Evolutionary conservation across 2,888 invertebrate genomes (phyloP).

Genomic region (Clivina fossor): DNA sequence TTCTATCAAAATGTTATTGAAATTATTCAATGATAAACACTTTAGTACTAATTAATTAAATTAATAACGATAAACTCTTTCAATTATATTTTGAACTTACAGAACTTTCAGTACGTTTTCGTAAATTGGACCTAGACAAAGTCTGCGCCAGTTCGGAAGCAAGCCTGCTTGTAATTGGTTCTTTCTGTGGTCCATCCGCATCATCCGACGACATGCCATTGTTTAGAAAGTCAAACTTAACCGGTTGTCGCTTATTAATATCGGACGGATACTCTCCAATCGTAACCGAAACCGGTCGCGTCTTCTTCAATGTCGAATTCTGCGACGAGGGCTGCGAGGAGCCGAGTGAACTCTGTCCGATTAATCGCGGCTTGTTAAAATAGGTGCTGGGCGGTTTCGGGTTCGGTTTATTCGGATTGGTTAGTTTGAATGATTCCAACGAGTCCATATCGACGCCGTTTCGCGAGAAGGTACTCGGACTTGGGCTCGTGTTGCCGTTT

Average conservation of each 20-base stretch:
- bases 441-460: constrained; percentile 73
- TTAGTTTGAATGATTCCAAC: constrained; percentile 72
- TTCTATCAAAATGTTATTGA: too few species aligned
- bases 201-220: constrained; percentile 52
- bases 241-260: constrained; percentile 63
- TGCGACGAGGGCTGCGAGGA: constrained; percentile 41
- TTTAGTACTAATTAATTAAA: too few species aligned
- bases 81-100: too few species aligned
- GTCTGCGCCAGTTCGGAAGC: constrained; percentile 76
- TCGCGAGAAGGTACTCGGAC: constrained; percentile 43
- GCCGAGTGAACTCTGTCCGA: constrained; percentile 44
- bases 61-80: too few species aligned
- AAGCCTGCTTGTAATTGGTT: constrained; percentile 65
- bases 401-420: constrained; percentile 62
- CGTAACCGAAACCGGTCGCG: constrained; percentile 67
- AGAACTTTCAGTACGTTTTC: constrained; percentile 69
- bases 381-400: constrained; percentile 72
- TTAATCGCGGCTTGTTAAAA: constrained; percentile 57
- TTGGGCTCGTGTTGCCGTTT: constrained; percentile 22
- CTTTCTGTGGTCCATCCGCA: constrained; percentile 46
- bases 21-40: too few species aligned
- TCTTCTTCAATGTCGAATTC: constrained; percentile 58
- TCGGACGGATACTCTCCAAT: constrained; percentile 69
- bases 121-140: constrained; percentile 74
- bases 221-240: constrained; percentile 70